These are phyloP conservation scores for Melanerpes aurifrons DNA, from an alignment of 2,113 vertebrate species.

Conservation along the genomic window DNA sequence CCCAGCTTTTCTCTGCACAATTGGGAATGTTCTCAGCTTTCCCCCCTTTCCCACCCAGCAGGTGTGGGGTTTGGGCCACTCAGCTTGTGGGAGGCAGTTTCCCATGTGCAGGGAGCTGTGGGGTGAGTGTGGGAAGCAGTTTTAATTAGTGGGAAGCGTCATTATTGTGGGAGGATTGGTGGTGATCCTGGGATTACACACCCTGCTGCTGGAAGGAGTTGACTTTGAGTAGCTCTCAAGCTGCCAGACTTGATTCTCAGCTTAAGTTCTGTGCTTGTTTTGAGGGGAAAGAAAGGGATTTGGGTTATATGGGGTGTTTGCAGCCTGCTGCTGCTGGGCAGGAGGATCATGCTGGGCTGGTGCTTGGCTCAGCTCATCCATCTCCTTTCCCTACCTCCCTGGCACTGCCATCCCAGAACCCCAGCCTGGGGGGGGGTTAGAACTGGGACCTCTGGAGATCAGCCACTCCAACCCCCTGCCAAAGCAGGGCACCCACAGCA, in stretches of 20 bases:
- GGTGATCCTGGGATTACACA: neutral
- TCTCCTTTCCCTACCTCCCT: neutral
- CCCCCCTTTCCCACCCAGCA: fast-evolving
- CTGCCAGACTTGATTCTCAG: fast-evolving
- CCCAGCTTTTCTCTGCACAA: neutral
- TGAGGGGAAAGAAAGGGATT: fast-evolving
- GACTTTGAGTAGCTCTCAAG: neutral
- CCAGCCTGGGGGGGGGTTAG: too few species aligned
- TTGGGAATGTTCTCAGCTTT: too few species aligned
- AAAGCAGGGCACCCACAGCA: too few species aligned
- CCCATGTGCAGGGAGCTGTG: constrained; percentile 15
- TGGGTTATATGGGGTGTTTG: neutral
- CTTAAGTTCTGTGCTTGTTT: neutral
- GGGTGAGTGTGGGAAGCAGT: constrained; percentile 45
- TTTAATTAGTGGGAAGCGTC: constrained; percentile 45
- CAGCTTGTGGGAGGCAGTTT: neutral
- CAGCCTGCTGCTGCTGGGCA: neutral
- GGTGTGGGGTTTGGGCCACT: fast-evolving
- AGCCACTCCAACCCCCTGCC: too few species aligned
- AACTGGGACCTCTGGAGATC: too few species aligned
- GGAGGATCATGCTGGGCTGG: neutral
- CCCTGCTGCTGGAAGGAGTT: neutral
- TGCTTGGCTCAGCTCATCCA: neutral
- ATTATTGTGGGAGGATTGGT: neutral
- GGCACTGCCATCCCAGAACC: too few species aligned